A percentile compares a stretch with the other conserved stretches of the same genome.
Conservation (phyloP, 2,888 invertebrate genomes). For the Lissocephala sabroskyi region DNA sequence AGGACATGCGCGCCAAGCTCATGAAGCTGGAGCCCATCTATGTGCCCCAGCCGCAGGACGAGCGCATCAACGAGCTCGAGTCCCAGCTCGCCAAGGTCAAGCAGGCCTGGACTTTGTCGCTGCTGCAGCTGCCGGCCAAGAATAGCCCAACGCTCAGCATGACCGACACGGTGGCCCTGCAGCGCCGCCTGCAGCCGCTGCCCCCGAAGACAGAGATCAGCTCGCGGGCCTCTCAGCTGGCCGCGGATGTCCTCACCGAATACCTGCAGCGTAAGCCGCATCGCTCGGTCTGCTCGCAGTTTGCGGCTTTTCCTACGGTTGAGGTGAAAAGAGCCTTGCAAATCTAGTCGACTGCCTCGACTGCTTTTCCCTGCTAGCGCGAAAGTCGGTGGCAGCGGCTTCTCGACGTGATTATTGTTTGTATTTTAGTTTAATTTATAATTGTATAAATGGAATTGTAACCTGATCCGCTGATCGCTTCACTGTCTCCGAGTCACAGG, state of each 20-base stretch:
- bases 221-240: conserved; percentile 67
- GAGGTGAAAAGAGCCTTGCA: conserved; percentile 69
- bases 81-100: conserved; percentile 75
- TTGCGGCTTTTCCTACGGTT: conserved; percentile 69
- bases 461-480: too few relatives aligned
- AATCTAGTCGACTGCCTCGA: conserved; percentile 46
- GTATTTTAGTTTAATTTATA: too few relatives aligned
- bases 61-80: conserved; percentile 74
- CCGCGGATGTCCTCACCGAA: conserved; percentile 69
- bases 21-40: conserved; percentile 75
- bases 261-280: conserved; percentile 72
- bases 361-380: too few relatives aligned
- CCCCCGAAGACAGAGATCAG: conserved; percentile 58
- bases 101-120: conserved; percentile 72
- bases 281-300: conserved; percentile 67
- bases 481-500: too few relatives aligned
- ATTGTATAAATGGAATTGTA: too few relatives aligned
- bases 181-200: conserved; percentile 57
- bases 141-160: conserved; percentile 19
- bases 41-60: conserved; percentile 73
- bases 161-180: conserved; percentile 43
- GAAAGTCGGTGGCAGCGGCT: too few relatives aligned
- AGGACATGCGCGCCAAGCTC: conserved; percentile 74
- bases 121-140: conserved; percentile 57
- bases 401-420: too few relatives aligned